Evolutionary conservation across 2,888 invertebrate species (phyloP).

Genomic region (Thymelicus sylvestris): DNA sequence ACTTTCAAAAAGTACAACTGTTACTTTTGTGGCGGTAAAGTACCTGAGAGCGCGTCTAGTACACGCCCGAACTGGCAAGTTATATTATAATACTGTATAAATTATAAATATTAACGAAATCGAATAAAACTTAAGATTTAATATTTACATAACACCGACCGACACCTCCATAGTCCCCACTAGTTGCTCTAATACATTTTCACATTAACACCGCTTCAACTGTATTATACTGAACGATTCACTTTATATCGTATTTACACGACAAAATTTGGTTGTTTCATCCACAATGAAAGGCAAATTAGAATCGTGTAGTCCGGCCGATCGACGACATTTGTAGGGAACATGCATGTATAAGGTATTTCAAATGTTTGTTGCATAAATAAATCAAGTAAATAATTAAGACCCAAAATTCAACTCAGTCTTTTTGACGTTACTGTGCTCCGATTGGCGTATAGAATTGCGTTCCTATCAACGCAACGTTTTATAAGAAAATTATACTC

Average conservation of each 20-base stretch:
- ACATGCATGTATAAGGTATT: too few species aligned
- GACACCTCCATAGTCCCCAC: neutral
- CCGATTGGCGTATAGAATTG: too few species aligned
- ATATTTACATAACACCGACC: constrained; percentile 51
- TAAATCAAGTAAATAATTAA: too few species aligned
- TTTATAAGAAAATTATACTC: too few species aligned
- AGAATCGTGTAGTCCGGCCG: neutral
- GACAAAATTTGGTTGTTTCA: constrained; percentile 5
- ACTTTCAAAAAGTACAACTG: constrained; percentile 34
- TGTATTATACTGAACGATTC: too few species aligned
- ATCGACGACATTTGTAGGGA: too few species aligned
- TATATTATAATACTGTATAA: constrained; percentile 80
- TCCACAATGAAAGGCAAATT: constrained; percentile 14
- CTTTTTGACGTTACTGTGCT: too few species aligned
- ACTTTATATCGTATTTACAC: neutral
- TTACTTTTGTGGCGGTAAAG: constrained; percentile 29
- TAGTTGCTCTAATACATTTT: neutral
- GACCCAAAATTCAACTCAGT: too few species aligned
- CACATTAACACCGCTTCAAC: too few species aligned
- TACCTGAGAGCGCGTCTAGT: constrained; percentile 15
- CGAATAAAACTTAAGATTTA: constrained; percentile 50
- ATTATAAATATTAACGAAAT: constrained; percentile 64
- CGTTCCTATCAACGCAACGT: too few species aligned
- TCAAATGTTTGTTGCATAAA: too few species aligned
- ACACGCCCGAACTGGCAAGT: constrained; percentile 72